A percentile compares a stretch with the other conserved stretches of the same genome.
Evolutionary conservation across 1,140 invertebrate genomes (phyloP).

Genomic region (Nomia melanderi): DNA sequence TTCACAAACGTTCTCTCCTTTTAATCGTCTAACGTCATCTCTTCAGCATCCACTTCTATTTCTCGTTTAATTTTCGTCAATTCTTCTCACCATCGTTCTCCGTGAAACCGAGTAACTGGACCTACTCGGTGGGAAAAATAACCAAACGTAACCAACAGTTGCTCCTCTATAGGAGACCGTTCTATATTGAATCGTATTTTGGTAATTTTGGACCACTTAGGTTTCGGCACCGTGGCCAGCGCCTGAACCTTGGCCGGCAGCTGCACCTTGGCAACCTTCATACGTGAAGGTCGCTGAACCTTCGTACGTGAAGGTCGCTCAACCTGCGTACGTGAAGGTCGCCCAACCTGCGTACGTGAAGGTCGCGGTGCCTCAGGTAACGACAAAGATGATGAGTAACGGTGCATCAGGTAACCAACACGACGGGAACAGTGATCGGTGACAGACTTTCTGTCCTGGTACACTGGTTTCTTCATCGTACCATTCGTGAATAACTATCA

Average conservation of each 20-base stretch:
- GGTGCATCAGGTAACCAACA: not conserved
- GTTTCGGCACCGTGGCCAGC: constrained; percentile 36
- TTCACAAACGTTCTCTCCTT: not conserved
- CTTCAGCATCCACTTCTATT: not conserved
- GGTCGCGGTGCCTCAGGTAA: constrained; percentile 34
- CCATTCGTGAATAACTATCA: not conserved
- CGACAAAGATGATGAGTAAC: not conserved
- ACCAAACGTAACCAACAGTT: constrained; percentile 43
- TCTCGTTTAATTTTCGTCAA: constrained; percentile 10
- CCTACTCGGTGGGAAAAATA: constrained; percentile 37
- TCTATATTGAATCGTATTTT: not conserved
- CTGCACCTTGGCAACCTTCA: constrained; percentile 1
- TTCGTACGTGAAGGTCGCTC: not conserved
- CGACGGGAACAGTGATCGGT: not conserved
- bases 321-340: constrained; percentile 42
- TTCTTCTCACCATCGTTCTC: not conserved
- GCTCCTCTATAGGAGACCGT: too few species aligned
- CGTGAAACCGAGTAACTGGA: constrained; percentile 40
- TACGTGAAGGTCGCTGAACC: not conserved
- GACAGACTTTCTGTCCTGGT: not conserved
- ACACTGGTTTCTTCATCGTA: not conserved
- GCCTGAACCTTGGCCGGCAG: constrained; percentile 21
- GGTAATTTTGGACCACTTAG: constrained; percentile 40
- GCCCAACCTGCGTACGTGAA: constrained; percentile 31
- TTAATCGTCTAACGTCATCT: constrained; percentile 6